Percentiles rank a stretch among this genome's conserved stretches.
These are phyloP conservation scores for Aphaenogaster floridana DNA, from an alignment of 1,140 invertebrate species.

Conservation along the genomic window DNA sequence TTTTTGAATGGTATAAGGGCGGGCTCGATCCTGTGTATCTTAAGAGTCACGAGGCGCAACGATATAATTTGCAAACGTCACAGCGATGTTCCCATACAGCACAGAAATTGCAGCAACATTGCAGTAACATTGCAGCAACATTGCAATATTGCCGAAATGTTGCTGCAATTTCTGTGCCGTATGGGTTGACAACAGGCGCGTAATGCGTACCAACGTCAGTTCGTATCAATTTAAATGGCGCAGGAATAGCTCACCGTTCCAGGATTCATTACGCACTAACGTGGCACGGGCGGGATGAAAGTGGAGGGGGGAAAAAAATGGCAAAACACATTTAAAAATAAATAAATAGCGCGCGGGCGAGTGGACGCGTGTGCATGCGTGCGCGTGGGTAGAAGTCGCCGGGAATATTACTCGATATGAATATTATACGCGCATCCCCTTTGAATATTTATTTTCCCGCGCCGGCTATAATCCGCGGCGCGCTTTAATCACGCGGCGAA, in stretches of 20 bases:
- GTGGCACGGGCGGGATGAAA: neutral
- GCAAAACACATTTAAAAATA: neutral
- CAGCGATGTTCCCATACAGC: too few relatives aligned
- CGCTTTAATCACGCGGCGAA: slow-evolving; percentile 57
- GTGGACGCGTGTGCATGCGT: neutral
- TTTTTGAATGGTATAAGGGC: neutral
- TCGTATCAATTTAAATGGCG: neutral
- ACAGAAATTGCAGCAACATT: too few relatives aligned
- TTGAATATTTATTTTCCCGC: slow-evolving; percentile 62
- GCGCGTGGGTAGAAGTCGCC: neutral
- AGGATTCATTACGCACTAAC: neutral
- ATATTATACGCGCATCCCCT: slow-evolving; percentile 37
- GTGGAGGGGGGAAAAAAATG: neutral
- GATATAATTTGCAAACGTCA: too few relatives aligned
- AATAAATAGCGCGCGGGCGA: neutral
- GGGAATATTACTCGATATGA: slow-evolving; percentile 32
- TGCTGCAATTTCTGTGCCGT: too few relatives aligned
- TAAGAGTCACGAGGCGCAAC: too few relatives aligned
- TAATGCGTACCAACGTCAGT: neutral
- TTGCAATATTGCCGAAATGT: too few relatives aligned
- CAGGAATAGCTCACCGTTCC: neutral
- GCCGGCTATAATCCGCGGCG: slow-evolving; percentile 40
- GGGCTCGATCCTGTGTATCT: neutral
- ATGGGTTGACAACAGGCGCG: neutral
- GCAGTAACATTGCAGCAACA: too few relatives aligned